These are phyloP conservation scores for Drosophila seclusa DNA, from an alignment of 2,888 invertebrate species.

Conservation along the genomic window DNA sequence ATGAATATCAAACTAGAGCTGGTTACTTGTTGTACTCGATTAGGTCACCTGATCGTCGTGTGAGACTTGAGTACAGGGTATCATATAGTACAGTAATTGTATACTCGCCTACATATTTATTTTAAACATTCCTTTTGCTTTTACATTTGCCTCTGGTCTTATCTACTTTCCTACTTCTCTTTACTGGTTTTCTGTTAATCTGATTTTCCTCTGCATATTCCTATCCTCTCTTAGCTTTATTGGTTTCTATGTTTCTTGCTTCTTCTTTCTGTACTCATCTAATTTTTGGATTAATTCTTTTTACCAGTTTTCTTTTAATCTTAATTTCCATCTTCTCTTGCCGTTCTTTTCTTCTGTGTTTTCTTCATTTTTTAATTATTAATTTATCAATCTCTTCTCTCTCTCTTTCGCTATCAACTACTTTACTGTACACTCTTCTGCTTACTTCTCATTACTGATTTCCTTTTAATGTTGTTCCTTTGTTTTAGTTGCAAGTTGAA, in stretches of 20 bases:
- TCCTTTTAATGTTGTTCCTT: background rate
- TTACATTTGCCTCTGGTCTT: background rate
- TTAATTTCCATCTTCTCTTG: background rate
- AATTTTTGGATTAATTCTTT: background rate
- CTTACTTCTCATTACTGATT: background rate
- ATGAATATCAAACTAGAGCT: background rate
- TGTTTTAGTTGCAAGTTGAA: background rate
- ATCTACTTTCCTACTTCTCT: background rate
- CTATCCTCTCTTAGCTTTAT: background rate
- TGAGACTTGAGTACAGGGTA: background rate
- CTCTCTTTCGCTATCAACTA: background rate
- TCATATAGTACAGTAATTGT: background rate
- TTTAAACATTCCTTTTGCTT: background rate
- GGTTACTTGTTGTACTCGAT: background rate
- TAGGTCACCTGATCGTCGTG: no score
- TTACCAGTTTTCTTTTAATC: background rate
- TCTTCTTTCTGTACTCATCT: background rate
- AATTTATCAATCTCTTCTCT: background rate
- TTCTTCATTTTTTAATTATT: background rate
- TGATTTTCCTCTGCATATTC: background rate
- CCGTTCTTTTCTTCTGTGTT: background rate
- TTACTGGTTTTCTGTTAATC: background rate
- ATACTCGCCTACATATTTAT: background rate
- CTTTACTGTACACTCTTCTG: background rate
- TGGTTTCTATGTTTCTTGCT: background rate